Conservation (phyloP, 35 echinoderm and acorn worm genomes). For the Nesometra sesokonis region DNA sequence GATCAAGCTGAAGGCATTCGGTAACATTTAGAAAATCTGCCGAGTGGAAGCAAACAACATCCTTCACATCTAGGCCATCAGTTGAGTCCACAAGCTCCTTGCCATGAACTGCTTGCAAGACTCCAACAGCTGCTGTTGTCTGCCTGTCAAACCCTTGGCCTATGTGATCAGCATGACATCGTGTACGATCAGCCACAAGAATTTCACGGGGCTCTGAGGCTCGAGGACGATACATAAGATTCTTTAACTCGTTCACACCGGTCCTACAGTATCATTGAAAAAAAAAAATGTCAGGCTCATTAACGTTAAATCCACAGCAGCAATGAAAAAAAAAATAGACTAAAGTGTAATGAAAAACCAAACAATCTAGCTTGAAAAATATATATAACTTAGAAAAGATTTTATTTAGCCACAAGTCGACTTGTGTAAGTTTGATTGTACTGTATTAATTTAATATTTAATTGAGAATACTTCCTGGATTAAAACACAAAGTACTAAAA, state of each 20-base stretch:
- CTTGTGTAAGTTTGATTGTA: too few relatives aligned
- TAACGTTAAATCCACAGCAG: too few relatives aligned
- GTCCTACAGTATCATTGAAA: conserved; percentile 21
- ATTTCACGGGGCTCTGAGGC: conserved; percentile 82
- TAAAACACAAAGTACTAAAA: too few relatives aligned
- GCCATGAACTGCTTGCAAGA: conserved; percentile 77
- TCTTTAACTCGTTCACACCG: conserved; percentile 89
- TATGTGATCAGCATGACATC: conserved; percentile 95
- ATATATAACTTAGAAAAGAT: too few relatives aligned
- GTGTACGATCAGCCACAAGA: conserved; percentile 76
- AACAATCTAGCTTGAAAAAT: too few relatives aligned
- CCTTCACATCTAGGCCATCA: conserved; percentile 70
- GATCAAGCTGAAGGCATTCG: conserved; percentile 69
- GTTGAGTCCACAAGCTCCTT: conserved; percentile 22
- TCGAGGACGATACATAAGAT: conserved; percentile 89
- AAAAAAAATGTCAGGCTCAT: neutral
- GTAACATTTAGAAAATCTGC: conserved; percentile 62
- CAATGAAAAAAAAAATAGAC: too few relatives aligned
- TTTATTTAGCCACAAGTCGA: too few relatives aligned
- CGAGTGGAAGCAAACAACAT: conserved; percentile 89
- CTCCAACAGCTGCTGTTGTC: conserved; percentile 87
- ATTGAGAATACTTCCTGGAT: too few relatives aligned
- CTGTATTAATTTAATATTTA: too few relatives aligned
- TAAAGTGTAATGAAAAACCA: too few relatives aligned
- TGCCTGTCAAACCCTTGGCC: conserved; percentile 90